Evolutionary conservation across 2,113 vertebrate species (phyloP).

Genomic region (Narcine bancroftii): DNA sequence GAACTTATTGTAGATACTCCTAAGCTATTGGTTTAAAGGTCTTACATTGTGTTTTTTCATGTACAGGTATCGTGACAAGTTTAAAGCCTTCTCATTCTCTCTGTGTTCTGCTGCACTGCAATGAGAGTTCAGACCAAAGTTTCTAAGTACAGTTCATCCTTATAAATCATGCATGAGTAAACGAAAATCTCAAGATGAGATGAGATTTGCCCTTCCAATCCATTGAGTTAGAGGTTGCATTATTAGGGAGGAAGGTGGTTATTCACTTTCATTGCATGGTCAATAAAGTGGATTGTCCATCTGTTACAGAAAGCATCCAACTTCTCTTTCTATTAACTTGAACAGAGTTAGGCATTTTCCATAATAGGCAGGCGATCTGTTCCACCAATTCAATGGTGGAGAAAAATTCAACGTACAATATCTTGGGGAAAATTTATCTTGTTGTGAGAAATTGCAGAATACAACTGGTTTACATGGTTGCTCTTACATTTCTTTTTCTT

Average conservation of each 20-base stretch:
- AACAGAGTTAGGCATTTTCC: neutral
- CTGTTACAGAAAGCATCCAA: neutral
- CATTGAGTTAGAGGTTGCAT: neutral
- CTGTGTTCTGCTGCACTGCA: neutral
- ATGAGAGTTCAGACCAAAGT: neutral
- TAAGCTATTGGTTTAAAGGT: neutral
- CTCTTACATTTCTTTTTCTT: slow-evolving; percentile 45
- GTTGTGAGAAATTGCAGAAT: neutral
- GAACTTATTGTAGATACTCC: neutral
- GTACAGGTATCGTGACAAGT: neutral
- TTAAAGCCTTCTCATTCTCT: neutral
- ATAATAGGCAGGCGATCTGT: neutral
- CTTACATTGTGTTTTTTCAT: neutral
- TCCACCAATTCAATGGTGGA: neutral
- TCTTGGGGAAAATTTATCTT: neutral
- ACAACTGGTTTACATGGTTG: neutral
- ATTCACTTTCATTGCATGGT: neutral
- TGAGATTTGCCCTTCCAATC: too few relatives aligned
- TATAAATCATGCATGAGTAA: neutral
- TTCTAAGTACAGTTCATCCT: neutral
- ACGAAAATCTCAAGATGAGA: neutral
- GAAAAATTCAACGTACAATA: neutral
- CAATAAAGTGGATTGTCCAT: neutral
- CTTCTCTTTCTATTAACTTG: neutral
- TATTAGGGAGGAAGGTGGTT: neutral